phyloP scores from a whole-genome alignment of 2,797 vertebrate species.

The Paedocypris micromegethes region DNA sequence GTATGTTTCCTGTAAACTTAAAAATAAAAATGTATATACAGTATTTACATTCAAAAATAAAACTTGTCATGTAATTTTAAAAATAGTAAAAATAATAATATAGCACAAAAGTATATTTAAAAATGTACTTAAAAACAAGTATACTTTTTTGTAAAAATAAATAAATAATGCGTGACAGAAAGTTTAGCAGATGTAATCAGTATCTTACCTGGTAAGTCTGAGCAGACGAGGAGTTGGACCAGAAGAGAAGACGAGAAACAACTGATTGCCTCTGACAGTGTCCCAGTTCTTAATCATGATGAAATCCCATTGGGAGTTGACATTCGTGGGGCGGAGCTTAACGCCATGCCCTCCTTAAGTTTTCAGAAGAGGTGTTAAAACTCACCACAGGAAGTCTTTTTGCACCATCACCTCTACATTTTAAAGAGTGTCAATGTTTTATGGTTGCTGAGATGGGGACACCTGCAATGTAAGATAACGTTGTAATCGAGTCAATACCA shows the following conservation, averaged over 20 bases:
- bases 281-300: constrained; percentile 48
- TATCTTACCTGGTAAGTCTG: constrained; percentile 28
- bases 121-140: no score
- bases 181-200: constrained; percentile 18
- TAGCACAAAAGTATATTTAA: no score
- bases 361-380: constrained; percentile 32
- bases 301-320: constrained; percentile 42
- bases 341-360: constrained; percentile 45
- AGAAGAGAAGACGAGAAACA: constrained; percentile 29
- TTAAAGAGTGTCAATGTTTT: no score
- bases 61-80: no score
- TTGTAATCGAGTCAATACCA: constrained; percentile 58
- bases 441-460: neutral
- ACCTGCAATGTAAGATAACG: constrained; percentile 49
- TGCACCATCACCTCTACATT: constrained; percentile 23
- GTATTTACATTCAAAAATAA: no score
- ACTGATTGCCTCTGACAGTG: constrained; percentile 37
- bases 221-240: constrained; percentile 20
- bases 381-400: constrained; percentile 26
- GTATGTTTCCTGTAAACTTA: no score
- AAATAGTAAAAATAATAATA: no score
- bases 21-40: no score
- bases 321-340: constrained; percentile 60
- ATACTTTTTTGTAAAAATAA: no score
- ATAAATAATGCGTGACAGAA: neutral